A percentile compares a stretch with the other conserved stretches of the same genome.
Conservation (phyloP, 2,797 vertebrate genomes). For the Cryptoblepharus egeriae region DNA sequence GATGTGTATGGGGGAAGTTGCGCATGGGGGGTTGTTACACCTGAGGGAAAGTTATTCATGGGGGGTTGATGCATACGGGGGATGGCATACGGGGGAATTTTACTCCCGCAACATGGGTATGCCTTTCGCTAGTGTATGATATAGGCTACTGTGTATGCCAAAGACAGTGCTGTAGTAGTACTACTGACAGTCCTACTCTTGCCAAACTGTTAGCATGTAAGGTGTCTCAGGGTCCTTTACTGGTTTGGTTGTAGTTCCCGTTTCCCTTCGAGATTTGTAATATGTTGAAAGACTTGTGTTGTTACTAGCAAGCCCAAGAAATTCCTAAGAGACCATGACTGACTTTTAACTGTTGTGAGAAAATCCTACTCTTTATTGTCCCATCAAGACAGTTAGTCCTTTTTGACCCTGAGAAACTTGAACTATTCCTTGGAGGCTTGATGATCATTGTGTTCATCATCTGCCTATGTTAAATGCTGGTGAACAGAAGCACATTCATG, state of each 20-base stretch:
- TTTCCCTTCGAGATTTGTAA: conserved; percentile 47
- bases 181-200: too few relatives aligned
- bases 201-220: conserved; percentile 6
- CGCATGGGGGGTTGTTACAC: too few relatives aligned
- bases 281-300: neutral
- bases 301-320: conserved; percentile 40
- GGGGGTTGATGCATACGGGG: too few relatives aligned
- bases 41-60: too few relatives aligned
- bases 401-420: conserved; percentile 62
- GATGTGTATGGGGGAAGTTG: too few relatives aligned
- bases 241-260: conserved; percentile 33
- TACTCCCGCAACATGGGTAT: too few relatives aligned
- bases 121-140: too few relatives aligned
- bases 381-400: conserved; percentile 37
- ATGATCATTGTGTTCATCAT: too few relatives aligned
- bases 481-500: conserved; percentile 35
- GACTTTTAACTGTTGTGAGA: conserved; percentile 68
- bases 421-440: conserved; percentile 50
- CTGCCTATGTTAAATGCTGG: conserved; percentile 23
- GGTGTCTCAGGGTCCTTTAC: neutral
- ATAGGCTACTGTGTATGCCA: neutral
- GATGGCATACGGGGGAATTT: too few relatives aligned
- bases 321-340: conserved; percentile 63
- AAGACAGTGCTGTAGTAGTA: too few relatives aligned
- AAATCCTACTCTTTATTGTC: conserved; percentile 65